Base-by-base conservation (phyloP, 1,140 invertebrate species). In the Meloidogyne hapla region DNA sequence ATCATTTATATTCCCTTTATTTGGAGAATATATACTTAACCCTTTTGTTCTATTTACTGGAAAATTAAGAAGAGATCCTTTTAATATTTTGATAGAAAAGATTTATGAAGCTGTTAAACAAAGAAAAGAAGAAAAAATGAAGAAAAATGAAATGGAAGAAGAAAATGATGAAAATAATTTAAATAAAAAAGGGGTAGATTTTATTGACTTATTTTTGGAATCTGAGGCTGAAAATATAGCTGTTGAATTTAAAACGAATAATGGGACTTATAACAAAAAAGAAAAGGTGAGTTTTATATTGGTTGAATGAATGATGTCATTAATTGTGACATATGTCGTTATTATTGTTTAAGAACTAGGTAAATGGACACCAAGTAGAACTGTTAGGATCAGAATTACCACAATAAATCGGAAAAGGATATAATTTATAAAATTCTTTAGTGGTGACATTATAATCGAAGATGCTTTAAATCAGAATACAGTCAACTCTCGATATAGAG, bases 121-220 rank as follows among this genome's bases (percentile, higher is more conserved):
- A 10, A 72, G 61, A 45, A 73, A 65, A 21, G 56, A 73, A 61
- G 38, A 28, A 1, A 26, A 56, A 38, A 45, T 56, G 6, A 23
- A 61, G 48, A 45, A 75, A 33, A 45, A 61, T 13, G 65, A 56
- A 45, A 18, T 21, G 13, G 71, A 28, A 66, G 71, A n/a, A 28
- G 13, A 74, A 38, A 68, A 18, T n/a, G 26, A 1, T 26, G 45
- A 18, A 69, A 69, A 73, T 21, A 13, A 33, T 74, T 40, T 21
- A 18, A 21, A 18, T 1, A 71, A 70, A n/a, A n/a, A 72, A 67
- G 10, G 26, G 26, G 25, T n/a, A 13, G 83, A 83, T 69, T 83
- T 86, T 65, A 83, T 83, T 61, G 83, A 83, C 64, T 42, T 83
- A 9, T 83, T 83, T 69, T 65, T 83, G 40, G 66, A 68, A 23